These are phyloP conservation scores for Neosalanx taihuensis DNA, from an alignment of 2,797 vertebrate species.

Conservation along the genomic window DNA sequence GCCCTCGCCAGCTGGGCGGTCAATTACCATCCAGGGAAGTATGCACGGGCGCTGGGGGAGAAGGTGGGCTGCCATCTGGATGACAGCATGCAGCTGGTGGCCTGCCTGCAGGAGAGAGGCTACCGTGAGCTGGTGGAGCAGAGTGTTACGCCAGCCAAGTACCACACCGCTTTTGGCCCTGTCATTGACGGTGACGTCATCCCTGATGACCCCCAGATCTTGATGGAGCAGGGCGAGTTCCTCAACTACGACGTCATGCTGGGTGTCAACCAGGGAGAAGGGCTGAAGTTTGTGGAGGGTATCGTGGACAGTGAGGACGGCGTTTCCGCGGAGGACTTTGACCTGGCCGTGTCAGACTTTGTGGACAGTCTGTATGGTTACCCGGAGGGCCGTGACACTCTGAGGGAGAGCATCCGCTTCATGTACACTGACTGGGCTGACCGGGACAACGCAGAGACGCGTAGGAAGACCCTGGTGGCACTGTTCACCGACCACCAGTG, in stretches of 20 bases:
- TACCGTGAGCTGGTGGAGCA: conserved; percentile 92
- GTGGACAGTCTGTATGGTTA: conserved; percentile 95
- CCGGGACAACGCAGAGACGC: conserved; percentile 88
- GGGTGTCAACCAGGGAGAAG: conserved; percentile 96
- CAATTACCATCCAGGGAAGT: conserved; percentile 97
- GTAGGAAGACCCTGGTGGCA: conserved; percentile 90
- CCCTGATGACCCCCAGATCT: conserved; percentile 97
- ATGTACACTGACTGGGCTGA: conserved; percentile 99
- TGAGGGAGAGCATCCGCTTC: conserved; percentile 95
- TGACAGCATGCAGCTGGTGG: conserved; percentile 88
- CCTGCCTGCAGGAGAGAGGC: conserved; percentile 88
- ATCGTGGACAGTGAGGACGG: conserved; percentile 92
- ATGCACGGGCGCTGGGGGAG: conserved; percentile 88
- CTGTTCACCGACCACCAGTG: conserved; percentile 98
- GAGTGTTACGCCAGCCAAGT: conserved; percentile 87
- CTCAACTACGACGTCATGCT: conserved; percentile 99
- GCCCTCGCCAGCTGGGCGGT: conserved; percentile 98
- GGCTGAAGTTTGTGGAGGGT: conserved; percentile 92
- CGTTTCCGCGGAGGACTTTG: conserved; percentile 91
- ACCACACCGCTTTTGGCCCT: conserved; percentile 96
- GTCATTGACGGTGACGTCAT: conserved; percentile 97
- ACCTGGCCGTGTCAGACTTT: conserved; percentile 92
- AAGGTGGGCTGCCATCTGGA: conserved; percentile 93
- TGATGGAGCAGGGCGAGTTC: conserved; percentile 99
- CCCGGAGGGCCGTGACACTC: conserved; percentile 88